Conservation (phyloP, 1,140 invertebrate species). For the Rhynchophorus ferrugineus region DNA sequence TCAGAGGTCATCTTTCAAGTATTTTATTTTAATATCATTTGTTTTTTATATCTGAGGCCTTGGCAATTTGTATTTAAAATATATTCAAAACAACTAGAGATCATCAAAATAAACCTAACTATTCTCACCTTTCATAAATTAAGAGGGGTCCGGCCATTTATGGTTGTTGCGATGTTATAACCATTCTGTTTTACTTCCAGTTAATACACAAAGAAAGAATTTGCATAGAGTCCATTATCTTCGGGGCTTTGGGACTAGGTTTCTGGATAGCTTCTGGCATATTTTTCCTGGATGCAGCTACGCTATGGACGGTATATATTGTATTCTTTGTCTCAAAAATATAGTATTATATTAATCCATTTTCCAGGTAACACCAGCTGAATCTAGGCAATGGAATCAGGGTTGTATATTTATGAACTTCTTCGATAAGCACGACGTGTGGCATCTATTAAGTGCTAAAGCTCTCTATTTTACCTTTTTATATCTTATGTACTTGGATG, state of each 20-base stretch:
- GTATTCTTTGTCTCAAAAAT: not conserved
- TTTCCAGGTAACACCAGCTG: conserved; percentile 52
- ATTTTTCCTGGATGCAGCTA: conserved; percentile 70
- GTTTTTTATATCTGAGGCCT: no score
- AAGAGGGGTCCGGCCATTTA: no score
- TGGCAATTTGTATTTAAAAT: no score
- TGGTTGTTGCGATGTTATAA: no score
- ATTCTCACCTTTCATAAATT: no score
- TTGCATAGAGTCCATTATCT: conserved; percentile 52
- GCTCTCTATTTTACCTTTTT: conserved; percentile 64
- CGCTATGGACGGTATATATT: conserved; percentile 64
- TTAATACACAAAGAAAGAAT: conserved; percentile 61
- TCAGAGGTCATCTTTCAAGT: no score
- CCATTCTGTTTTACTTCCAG: conserved; percentile 41
- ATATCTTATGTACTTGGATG: conserved; percentile 41
- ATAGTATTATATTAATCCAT: conserved; percentile 6
- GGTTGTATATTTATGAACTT: conserved; percentile 58
- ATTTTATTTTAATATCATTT: no score
- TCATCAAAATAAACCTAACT: no score
- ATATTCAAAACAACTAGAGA: no score
- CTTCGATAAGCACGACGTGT: conserved; percentile 65
- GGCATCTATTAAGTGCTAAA: conserved; percentile 63
- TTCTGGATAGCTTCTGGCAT: conserved; percentile 62
- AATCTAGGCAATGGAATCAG: conserved; percentile 55
- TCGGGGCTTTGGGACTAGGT: conserved; percentile 55